Evolutionary conservation across 2,888 invertebrate genomes (phyloP), one percentile per base, ranked within the genome.

Genomic region (Melanotus villosus): DNA sequence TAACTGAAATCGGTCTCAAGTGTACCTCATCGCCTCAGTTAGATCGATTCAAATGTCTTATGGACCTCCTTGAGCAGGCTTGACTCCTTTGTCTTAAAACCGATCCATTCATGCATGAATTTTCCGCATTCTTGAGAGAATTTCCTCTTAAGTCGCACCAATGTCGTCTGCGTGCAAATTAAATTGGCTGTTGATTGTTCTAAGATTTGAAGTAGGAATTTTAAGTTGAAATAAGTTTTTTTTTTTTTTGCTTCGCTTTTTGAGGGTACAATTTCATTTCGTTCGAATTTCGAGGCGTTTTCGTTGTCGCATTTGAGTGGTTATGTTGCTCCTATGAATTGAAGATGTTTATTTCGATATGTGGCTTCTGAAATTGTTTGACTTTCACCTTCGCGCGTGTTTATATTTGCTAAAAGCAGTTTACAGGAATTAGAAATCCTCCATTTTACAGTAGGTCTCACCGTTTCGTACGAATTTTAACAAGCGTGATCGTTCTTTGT

Each of bases 121-220:
- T 26, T 26, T 50, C 50, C 50, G 30, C 50, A 30, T 50, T 50
- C 50, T 50, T 50, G 50, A n/a, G 26, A 43, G 23, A 50, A 50
- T 50, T 30, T 50, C 50, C 30, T 50, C 26, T 10, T 43, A 43
- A 43, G 43, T 43, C 43, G 10, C 43, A 10, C 43, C 43, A 50
- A 30, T 50, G 50, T 50, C 50, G 12, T 26, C 50, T 16, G 50
- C 50, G 12, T 43, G 19, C 16, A 18, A 43, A 43, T 43, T 43
- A 43, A 18, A 43, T 43, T 43, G 43, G 18, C 43, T 43, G 50
- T 50, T 30, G 50, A 50, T 50, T 50, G 26, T 23, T 50, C 30
- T n/a, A 16, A 50, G 50, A 26, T 50, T 50, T 50, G 50, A n/a
- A 14, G 23, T 19, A 43, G 18, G 43, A 43, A 43, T 34, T 34